phyloP scores from a whole-genome alignment of 2,113 vertebrate genomes.

The Paralichthys olivaceus region DNA sequence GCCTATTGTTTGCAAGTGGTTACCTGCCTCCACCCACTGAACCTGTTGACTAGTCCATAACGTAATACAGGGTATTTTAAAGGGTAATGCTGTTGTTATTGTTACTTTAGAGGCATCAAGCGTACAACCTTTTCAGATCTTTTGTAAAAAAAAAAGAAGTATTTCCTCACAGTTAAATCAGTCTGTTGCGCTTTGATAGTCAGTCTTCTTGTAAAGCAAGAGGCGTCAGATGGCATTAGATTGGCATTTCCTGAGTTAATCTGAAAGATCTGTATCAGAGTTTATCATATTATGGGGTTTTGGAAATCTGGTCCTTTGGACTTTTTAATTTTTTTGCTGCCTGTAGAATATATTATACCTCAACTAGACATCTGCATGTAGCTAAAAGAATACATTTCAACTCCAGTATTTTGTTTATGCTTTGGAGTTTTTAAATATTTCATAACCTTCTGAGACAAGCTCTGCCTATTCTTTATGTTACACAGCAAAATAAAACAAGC shows the following conservation, averaged over 20 bases:
- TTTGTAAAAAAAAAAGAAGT: too few relatives aligned
- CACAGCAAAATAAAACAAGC: too few relatives aligned
- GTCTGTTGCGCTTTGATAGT: too few relatives aligned
- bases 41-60: background rate
- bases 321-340: background rate
- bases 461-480: background rate
- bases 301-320: background rate
- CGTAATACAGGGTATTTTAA: background rate
- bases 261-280: too few relatives aligned
- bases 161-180: too few relatives aligned
- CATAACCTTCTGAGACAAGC: background rate
- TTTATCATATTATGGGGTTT: too few relatives aligned
- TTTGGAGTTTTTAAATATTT: background rate
- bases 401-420: constrained; percentile 1
- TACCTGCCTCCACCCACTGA: background rate
- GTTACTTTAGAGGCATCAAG: background rate
- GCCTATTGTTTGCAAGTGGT: constrained; percentile 8
- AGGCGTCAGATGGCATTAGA: too few relatives aligned
- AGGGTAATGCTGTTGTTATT: background rate
- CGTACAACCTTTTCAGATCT: too few relatives aligned
- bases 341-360: background rate
- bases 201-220: too few relatives aligned
- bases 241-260: too few relatives aligned
- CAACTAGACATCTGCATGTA: background rate
- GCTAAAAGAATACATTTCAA: background rate